Conservation (phyloP, 1,140 invertebrate species). For the Panulirus ornatus region DNA sequence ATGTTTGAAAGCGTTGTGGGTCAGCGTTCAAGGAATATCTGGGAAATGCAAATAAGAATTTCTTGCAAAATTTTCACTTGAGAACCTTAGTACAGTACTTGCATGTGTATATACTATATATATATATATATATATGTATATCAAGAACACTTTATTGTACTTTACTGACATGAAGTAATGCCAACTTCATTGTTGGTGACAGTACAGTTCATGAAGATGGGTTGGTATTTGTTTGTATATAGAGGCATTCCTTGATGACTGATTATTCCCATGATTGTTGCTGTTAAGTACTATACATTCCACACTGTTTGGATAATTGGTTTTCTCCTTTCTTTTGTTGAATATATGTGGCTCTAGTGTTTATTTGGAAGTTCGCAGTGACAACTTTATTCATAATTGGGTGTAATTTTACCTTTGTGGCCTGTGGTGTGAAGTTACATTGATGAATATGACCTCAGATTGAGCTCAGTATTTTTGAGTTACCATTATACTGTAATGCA, state of each 20-base stretch:
- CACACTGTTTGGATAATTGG: slow-evolving; percentile 1
- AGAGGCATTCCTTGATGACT: slow-evolving; percentile 67
- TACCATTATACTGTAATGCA: neutral
- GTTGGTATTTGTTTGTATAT: slow-evolving; percentile 60
- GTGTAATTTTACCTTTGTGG: neutral
- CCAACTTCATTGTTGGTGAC: slow-evolving; percentile 20
- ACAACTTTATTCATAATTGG: neutral
- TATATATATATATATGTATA: slow-evolving; percentile 41
- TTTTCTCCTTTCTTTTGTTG: neutral
- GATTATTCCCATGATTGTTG: slow-evolving; percentile 62
- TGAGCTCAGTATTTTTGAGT: neutral
- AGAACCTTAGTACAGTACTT: slow-evolving; percentile 46
- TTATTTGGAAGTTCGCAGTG: neutral
- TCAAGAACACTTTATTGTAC: slow-evolving; percentile 25
- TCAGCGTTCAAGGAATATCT: slow-evolving; percentile 65
- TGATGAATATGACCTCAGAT: neutral
- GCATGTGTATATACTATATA: slow-evolving; percentile 46
- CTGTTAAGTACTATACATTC: slow-evolving; percentile 70
- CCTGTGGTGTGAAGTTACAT: slow-evolving; percentile 10
- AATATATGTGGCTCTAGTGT: neutral
- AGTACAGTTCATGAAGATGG: slow-evolving; percentile 35
- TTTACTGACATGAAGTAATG: slow-evolving; percentile 13
- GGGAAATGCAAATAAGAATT: slow-evolving; percentile 23
- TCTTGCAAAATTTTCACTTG: slow-evolving; percentile 41
- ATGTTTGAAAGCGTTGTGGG: slow-evolving; percentile 48